Conservation (phyloP, 2,888 invertebrate genomes). For the Barypeithes pellucidus region DNA sequence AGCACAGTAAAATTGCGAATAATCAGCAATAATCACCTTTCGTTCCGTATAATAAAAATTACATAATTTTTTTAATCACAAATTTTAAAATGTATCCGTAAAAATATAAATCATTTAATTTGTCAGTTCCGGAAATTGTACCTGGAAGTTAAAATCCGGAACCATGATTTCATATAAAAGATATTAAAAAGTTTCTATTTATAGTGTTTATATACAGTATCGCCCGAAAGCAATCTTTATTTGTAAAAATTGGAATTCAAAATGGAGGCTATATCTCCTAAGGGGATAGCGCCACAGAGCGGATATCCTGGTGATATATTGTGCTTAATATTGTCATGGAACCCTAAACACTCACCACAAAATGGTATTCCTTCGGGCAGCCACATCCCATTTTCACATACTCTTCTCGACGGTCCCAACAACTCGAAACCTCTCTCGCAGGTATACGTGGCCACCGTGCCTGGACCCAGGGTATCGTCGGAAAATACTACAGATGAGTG, state of each 20-base stretch:
- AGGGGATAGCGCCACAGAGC: too few species aligned
- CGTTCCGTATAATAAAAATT: slow-evolving; percentile 1
- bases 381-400: slow-evolving; percentile 88
- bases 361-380: slow-evolving; percentile 93
- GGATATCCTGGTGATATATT: too few species aligned
- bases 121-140: slow-evolving; percentile 3
- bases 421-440: slow-evolving; percentile 94
- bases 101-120: background rate
- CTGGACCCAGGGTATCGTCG: slow-evolving; percentile 75
- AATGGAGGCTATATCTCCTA: too few species aligned
- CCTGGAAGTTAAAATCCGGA: background rate
- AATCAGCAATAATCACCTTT: background rate
- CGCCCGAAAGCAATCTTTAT: background rate
- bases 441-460: slow-evolving; percentile 85
- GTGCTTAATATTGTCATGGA: too few species aligned
- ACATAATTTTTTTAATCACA: background rate
- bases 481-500: slow-evolving; percentile 88
- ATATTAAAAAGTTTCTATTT: slow-evolving; percentile 7
- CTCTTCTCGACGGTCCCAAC: slow-evolving; percentile 87
- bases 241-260: too few species aligned
- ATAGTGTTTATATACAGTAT: background rate
- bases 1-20: background rate
- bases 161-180: background rate
- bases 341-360: slow-evolving; percentile 96
- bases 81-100: background rate